Percentiles rank a stretch among this genome's conserved stretches.
These are phyloP conservation scores for Pluvianellus socialis DNA, from an alignment of 2,113 vertebrate species.

Conservation along the genomic window DNA sequence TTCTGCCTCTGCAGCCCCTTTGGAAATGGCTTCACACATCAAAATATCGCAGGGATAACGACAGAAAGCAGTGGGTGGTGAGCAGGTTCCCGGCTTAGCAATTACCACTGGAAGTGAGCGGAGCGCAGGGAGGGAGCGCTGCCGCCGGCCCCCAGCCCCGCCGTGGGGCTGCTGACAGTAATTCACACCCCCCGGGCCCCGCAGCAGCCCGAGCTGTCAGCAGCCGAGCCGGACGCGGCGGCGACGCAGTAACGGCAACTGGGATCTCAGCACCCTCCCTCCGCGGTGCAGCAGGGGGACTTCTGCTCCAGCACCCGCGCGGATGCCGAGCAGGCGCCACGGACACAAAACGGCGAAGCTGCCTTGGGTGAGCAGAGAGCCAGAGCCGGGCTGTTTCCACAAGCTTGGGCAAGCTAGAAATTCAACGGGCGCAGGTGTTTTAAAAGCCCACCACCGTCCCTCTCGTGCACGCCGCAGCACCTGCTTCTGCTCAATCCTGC, in stretches of 20 bases:
- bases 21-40: slow-evolving; percentile 33
- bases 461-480: rapidly evolving
- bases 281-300: background rate
- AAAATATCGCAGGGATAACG: background rate
- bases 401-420: background rate
- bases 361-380: background rate
- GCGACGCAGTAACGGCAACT: background rate
- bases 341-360: background rate
- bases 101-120: background rate
- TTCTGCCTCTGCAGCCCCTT: slow-evolving; percentile 37
- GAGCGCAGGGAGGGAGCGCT: background rate
- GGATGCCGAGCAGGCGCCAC: rapidly evolving
- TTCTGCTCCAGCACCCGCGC: background rate
- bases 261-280: background rate
- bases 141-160: background rate
- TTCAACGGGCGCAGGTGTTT: background rate
- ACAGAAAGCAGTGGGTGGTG: slow-evolving; percentile 20
- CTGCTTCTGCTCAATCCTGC: background rate
- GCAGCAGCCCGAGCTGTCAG: background rate
- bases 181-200: background rate
- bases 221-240: rapidly evolving
- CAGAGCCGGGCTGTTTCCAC: background rate
- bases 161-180: rapidly evolving
- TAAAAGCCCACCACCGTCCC: background rate
- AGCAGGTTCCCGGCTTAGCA: background rate